Evolutionary conservation across 2,797 vertebrate genomes (phyloP), one percentile per base, ranked within the genome.

Genomic region (Hapalemur alaotrensis): DNA sequence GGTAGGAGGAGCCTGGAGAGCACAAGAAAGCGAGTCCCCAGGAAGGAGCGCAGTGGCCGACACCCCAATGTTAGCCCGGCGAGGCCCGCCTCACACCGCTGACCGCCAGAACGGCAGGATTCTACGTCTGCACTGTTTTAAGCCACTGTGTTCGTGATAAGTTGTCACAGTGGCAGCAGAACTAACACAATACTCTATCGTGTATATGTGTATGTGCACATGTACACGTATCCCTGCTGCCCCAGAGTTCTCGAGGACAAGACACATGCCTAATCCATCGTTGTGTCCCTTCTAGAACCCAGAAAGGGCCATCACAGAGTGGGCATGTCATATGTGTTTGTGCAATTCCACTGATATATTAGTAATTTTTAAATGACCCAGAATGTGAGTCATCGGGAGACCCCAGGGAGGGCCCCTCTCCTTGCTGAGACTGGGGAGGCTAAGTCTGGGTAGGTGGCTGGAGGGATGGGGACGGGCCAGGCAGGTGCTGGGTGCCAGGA

Each of bases 161-260:
- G n/a, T 7, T 8, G n/a, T 46, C 30, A 30, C n/a, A 7, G 20
- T 8, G 6, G 28, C 15, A 15, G 11, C 84, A 46, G 78, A 61
- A 25, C 79, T 2, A 14, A n/a, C 0, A 5, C 10, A 3, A 1
- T 15, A 25, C 10, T 5, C 32, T 1, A 3, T 1, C 2, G 25
- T 8, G 32, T 10, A 8, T 11, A 7, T 11, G 6, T 15, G 1
- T 67, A 20, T 50, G 22, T 35, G 25, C 1, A 2, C 46, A 17
- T 38, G 23, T 25, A 35, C 12, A 7, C 0, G 0, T 23, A 7
- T 14, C 61, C 30, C n/a, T 38, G 28, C 75, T 20, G 2, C 0
- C 4, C 17, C 72, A 52, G 57, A 41, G 78, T 25, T 22, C 50
- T 46, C 2, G 1, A 41, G 57, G n/a, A 65, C 18, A 10, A 41